Evolutionary conservation across 2,113 vertebrate genomes (phyloP), one percentile per base, ranked within the genome.

Genomic region (Ifrita kowaldi): DNA sequence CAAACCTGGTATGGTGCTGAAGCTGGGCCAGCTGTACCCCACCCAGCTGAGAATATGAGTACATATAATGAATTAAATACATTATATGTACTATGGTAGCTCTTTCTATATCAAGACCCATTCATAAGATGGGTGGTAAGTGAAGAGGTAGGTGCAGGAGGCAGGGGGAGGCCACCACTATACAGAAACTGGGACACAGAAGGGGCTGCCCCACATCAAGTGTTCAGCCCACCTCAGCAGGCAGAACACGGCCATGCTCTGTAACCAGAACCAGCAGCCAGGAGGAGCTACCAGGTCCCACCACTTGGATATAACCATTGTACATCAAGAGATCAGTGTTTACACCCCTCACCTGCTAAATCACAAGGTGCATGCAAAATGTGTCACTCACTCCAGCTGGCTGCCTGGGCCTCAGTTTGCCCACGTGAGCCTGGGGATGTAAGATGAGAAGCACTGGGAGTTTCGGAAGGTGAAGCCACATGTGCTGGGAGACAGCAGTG

Each of bases 211-310:
- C 33, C 24, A 22, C 9, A 62, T 5, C 8, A 23, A 50, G 18
- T 23, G n/a, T 50, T 76, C 55, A 46, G 28, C 15, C 42, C 63
- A 33, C 3, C 0, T 20, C 42, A 84, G 18, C 37, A 50, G 49
- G 37, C 76, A 91, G 59, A 65, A 37, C 15, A 15, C 0, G 0
- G 23, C n/a, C 65, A 24, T 2, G 6, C 24, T 62, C 22, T 18
- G 17, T 24, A 84, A 86, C 22, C 37, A 92, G 49, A 80, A 39
- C 23, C 46, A 89, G 53, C 49, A 89, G 18, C n/a, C 5, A 4
- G 24, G 42, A 53, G 23, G 18, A 90, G 4, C 30, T 55, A 5
- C 20, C 22, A 46, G 22, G 10, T 82, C 35, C 39, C 30, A 52
- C 23, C 42, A 49, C 20, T 57, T 53, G 57, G 41, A 19, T 28